Evolutionary conservation across 2,888 invertebrate genomes (phyloP).

Genomic region (Rhorus exstirpatorius): DNA sequence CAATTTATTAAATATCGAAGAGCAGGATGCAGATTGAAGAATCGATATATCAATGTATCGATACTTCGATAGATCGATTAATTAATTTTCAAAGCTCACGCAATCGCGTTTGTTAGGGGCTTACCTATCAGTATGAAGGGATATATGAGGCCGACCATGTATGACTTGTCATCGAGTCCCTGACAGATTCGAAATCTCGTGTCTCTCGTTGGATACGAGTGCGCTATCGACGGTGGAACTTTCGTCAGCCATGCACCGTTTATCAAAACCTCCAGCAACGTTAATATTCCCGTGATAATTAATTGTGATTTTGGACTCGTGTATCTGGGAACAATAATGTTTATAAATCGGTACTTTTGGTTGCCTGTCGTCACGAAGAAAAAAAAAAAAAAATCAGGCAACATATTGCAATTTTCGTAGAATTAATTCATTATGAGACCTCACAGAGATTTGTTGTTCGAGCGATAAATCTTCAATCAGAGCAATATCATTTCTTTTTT

Average conservation of each 20-base stretch:
- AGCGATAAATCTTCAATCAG: no score
- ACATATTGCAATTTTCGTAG: no score
- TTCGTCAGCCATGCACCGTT: conserved; percentile 86
- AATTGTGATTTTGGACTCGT: conserved; percentile 87
- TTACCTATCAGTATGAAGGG: conserved; percentile 87
- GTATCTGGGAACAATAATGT: conserved; percentile 78
- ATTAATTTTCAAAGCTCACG: no score
- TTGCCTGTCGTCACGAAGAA: no score
- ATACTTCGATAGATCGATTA: neutral
- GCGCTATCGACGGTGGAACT: conserved; percentile 85
- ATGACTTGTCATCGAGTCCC: conserved; percentile 87
- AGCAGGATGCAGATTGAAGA: no score
- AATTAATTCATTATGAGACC: no score
- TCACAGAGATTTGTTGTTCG: no score
- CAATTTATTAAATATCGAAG: no score
- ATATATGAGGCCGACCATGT: conserved; percentile 87
- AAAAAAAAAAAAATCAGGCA: no score
- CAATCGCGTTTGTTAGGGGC: no score
- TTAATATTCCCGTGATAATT: conserved; percentile 86
- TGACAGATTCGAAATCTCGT: conserved; percentile 83
- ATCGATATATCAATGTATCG: neutral
- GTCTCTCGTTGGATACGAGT: conserved; percentile 84
- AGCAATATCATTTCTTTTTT: no score
- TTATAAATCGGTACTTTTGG: neutral
- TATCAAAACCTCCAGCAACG: conserved; percentile 86